These are phyloP conservation scores for Drosophila novamexicana DNA, from an alignment of 1,140 invertebrate genomes.

Conservation along the genomic window DNA sequence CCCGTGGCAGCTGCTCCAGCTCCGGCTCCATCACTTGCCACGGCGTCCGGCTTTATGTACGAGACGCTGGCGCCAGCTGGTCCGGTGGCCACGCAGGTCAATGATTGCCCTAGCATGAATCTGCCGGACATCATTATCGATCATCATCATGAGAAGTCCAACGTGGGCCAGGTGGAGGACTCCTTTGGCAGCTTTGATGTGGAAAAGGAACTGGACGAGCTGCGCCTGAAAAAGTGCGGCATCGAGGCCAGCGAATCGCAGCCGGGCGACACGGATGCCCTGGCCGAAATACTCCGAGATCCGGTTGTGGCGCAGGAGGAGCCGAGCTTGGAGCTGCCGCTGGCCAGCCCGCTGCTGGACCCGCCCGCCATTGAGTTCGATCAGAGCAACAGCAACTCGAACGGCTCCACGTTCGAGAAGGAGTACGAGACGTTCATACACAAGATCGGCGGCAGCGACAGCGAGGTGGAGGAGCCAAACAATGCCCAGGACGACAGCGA, in stretches of 20 bases:
- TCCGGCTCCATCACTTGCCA: not conserved
- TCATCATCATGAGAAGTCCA: slow-evolving; percentile 73
- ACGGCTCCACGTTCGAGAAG: slow-evolving; percentile 77
- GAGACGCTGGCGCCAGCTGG: slow-evolving; percentile 58
- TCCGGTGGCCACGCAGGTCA: slow-evolving; percentile 50
- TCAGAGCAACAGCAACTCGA: slow-evolving; percentile 67
- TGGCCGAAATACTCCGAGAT: slow-evolving; percentile 61
- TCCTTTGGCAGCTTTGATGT: slow-evolving; percentile 77
- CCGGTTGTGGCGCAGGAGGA: slow-evolving; percentile 5
- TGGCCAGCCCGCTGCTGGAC: slow-evolving; percentile 33
- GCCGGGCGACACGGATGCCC: slow-evolving; percentile 34
- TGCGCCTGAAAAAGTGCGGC: slow-evolving; percentile 58
- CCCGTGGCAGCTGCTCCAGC: slow-evolving; percentile 20
- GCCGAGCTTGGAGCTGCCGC: not conserved
- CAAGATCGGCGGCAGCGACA: slow-evolving; percentile 57
- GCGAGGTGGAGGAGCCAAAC: slow-evolving; percentile 47
- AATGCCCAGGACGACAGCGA: slow-evolving; percentile 15
- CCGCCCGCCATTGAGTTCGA: slow-evolving; percentile 52
- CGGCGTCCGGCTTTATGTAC: slow-evolving; percentile 54
- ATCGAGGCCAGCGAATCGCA: slow-evolving; percentile 17
- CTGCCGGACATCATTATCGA: slow-evolving; percentile 82
- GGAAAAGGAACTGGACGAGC: slow-evolving; percentile 78
- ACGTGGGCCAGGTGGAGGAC: slow-evolving; percentile 44
- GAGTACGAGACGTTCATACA: slow-evolving; percentile 79
- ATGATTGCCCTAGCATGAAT: slow-evolving; percentile 52